These are phyloP conservation scores for Trachythela sp. DNA, from an alignment of 64 coral and sea anemone genomes.

Conservation along the genomic window DNA sequence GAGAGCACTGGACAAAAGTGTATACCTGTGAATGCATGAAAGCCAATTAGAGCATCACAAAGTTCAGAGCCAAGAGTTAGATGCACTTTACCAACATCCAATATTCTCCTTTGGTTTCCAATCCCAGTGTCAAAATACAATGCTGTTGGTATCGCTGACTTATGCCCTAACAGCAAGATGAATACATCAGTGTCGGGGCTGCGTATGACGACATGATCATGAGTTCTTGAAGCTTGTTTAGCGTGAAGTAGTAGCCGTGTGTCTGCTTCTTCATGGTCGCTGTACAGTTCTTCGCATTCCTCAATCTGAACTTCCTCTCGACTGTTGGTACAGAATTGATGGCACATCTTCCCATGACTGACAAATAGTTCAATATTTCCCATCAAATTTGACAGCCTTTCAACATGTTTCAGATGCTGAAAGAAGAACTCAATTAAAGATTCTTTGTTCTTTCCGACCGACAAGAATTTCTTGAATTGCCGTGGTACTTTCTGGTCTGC, in stretches of 20 bases:
- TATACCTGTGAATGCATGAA: slow-evolving; percentile 22
- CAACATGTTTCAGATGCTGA: slow-evolving; percentile 18
- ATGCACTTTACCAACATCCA: neutral
- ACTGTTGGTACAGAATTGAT: neutral
- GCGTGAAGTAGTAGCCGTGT: neutral
- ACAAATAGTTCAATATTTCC: slow-evolving; percentile 22
- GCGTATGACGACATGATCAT: neutral
- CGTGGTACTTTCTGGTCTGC: slow-evolving; percentile 12
- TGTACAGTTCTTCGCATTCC: neutral
- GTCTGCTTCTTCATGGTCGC: slow-evolving; percentile 18
- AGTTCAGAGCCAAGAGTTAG: slow-evolving; percentile 9
- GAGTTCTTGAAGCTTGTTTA: neutral
- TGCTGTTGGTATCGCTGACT: neutral
- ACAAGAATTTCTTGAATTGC: slow-evolving; percentile 26
- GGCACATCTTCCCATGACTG: neutral
- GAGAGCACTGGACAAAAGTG: no score
- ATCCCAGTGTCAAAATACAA: slow-evolving; percentile 3
- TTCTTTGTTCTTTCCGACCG: slow-evolving; percentile 9
- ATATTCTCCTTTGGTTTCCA: slow-evolving; percentile 22
- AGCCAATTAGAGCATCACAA: slow-evolving; percentile 23
- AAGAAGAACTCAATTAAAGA: slow-evolving; percentile 14
- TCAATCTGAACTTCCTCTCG: neutral
- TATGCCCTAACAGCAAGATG: neutral
- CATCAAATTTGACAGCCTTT: neutral
- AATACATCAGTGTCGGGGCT: slow-evolving; percentile 15